phyloP scores from a whole-genome alignment of 1,140 invertebrate species.

The Branchinecta lindahli region DNA sequence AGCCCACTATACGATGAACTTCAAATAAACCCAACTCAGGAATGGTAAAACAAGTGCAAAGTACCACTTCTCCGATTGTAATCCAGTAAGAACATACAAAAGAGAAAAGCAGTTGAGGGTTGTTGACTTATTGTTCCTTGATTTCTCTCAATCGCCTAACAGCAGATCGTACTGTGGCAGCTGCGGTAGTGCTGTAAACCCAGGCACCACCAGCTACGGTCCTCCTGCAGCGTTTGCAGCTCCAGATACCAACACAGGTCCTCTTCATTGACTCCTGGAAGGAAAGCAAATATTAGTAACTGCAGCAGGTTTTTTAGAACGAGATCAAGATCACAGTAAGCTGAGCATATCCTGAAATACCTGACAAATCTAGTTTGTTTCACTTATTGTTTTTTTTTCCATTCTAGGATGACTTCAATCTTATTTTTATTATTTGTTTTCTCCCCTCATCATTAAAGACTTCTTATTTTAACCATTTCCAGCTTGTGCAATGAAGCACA shows the following conservation, averaged over 20 bases:
- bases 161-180: constrained; percentile 84
- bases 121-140: constrained; percentile 57
- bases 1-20: no score
- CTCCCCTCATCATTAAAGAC: no score
- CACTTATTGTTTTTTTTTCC: not conserved
- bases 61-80: no score
- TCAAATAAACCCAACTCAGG: no score
- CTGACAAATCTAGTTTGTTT: constrained; percentile 12
- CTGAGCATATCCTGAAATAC: constrained; percentile 16
- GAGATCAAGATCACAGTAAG: not conserved
- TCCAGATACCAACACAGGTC: constrained; percentile 95
- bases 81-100: not conserved
- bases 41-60: no score
- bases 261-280: constrained; percentile 93
- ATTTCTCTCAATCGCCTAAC: constrained; percentile 91
- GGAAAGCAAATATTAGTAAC: constrained; percentile 22
- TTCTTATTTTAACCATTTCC: no score
- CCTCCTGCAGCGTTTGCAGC: constrained; percentile 86
- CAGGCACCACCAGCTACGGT: constrained; percentile 90
- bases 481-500: no score
- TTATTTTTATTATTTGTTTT: not conserved
- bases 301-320: constrained; percentile 7
- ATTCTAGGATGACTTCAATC: not conserved
- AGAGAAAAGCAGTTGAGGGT: constrained; percentile 9
- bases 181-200: constrained; percentile 91